Evolutionary conservation across 1,140 invertebrate genomes (phyloP), one percentile per base, ranked within the genome.

Genomic region (Antheraea mylitta): DNA sequence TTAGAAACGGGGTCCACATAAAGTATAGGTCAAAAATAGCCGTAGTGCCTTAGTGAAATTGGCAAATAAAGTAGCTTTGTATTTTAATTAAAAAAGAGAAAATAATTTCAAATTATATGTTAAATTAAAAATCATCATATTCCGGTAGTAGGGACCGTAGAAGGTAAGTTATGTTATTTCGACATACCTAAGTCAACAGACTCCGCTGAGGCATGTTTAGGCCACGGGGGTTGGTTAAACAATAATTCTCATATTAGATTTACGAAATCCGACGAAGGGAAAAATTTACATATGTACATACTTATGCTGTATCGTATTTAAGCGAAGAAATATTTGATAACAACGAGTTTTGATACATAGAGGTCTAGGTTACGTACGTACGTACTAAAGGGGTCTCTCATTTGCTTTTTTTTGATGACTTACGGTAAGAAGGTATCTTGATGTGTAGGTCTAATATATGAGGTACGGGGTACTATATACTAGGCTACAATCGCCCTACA

Each of bases 181-280:
- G 72, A 77, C 73, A 74, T 73, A 69, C 76, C 74, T 67, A 73
- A 74, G 74, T 74, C 67, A 74, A 74, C 71, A 74, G 65, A 67
- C 38, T 66, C 67, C 60, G 68, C 30, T 36, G 48, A 36, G 45
- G 62, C 67, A 66, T 67, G 68, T 67, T 67, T 75, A 70, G 69
- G 66, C 62, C 38, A 66, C 65, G 62, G 65, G 61, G 11, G 67
- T 38, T 73, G 72, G 72, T 76, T 73, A 76, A 79, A 73, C 77
- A 79, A 76, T 76, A 74, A 79, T 76, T 72, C 66, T 67, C 63
- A 75, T 74, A 75, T 79, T 71, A 74, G 59, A 76, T 79, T 79
- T 67, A 58, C 67, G 53, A 71, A 63, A 58, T 60, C 42, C 36
- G 42, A 59, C 45, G 48, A 37, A 48, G 65, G 11, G 69, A 73